Evolutionary conservation across 2,113 vertebrate genomes (phyloP).

Genomic region (Corythornis madagascariensis): DNA sequence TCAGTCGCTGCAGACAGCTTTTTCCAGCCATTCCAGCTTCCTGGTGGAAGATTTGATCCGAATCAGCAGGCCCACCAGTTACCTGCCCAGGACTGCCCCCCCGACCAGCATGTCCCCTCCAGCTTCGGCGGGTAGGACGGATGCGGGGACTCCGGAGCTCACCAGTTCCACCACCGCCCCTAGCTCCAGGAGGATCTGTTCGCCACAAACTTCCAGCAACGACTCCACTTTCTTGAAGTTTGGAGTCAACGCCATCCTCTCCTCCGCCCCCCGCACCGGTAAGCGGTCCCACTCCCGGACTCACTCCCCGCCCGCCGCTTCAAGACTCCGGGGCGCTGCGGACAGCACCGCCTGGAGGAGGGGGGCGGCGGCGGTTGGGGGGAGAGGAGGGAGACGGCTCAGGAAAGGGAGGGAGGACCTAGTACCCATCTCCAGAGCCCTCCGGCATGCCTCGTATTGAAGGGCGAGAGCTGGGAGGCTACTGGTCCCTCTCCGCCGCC

Average conservation of each 20-base stretch:
- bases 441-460: accelerated
- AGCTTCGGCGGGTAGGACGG: conserved; percentile 65
- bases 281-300: conserved; percentile 35
- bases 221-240: conserved; percentile 92
- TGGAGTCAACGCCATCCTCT: conserved; percentile 94
- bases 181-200: conserved; percentile 69
- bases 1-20: conserved; percentile 82
- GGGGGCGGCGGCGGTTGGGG: neutral
- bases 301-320: neutral
- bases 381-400: neutral
- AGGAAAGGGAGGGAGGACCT: neutral
- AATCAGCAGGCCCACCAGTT: conserved; percentile 82
- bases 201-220: conserved; percentile 65
- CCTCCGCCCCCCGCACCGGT: conserved; percentile 86
- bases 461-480: neutral
- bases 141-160: conserved; percentile 71
- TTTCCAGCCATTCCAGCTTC: conserved; percentile 87
- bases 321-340: neutral
- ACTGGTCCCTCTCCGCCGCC: neutral
- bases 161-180: conserved; percentile 28
- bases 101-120: conserved; percentile 76
- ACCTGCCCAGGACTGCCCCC: conserved; percentile 80
- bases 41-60: conserved; percentile 92
- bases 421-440: neutral
- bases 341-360: neutral